phyloP scores from a whole-genome alignment of 2,888 invertebrate species.

The Acheta domesticus region DNA sequence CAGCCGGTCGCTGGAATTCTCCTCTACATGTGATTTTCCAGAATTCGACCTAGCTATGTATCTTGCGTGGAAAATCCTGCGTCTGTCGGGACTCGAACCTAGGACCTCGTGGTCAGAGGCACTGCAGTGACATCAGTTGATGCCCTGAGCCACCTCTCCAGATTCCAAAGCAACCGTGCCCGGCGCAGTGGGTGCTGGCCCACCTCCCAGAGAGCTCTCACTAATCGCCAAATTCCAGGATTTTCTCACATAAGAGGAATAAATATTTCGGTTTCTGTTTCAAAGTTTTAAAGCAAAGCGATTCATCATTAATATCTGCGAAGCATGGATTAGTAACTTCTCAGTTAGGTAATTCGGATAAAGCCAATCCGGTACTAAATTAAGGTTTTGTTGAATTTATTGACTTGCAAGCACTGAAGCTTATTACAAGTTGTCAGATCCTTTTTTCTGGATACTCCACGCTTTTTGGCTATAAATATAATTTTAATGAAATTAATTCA shows the following conservation, averaged over 20 bases:
- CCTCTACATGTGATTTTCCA: too few relatives aligned
- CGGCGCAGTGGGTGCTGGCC: too few relatives aligned
- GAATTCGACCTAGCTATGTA: too few relatives aligned
- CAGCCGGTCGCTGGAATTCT: too few relatives aligned
- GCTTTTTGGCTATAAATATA: not conserved
- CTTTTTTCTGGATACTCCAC: not conserved
- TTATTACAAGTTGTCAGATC: not conserved
- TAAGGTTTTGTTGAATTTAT: not conserved
- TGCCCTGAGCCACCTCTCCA: too few relatives aligned
- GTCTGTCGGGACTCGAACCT: too few relatives aligned
- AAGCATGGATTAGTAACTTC: not conserved
- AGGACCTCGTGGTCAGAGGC: too few relatives aligned
- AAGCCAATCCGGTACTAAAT: constrained; percentile 4
- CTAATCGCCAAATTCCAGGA: not conserved
- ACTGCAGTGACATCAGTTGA: too few relatives aligned
- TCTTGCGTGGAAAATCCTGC: too few relatives aligned
- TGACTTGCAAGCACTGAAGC: not conserved
- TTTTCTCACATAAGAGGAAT: not conserved
- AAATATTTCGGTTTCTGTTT: not conserved
- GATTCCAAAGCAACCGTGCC: too few relatives aligned
- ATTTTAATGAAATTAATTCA: constrained; percentile 9
- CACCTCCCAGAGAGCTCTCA: too few relatives aligned
- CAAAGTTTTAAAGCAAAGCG: constrained; percentile 2
- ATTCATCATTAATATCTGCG: not conserved
- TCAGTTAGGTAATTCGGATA: constrained; percentile 3